Conservation (phyloP, 2,888 invertebrate genomes). For the Parnassius apollo region DNA sequence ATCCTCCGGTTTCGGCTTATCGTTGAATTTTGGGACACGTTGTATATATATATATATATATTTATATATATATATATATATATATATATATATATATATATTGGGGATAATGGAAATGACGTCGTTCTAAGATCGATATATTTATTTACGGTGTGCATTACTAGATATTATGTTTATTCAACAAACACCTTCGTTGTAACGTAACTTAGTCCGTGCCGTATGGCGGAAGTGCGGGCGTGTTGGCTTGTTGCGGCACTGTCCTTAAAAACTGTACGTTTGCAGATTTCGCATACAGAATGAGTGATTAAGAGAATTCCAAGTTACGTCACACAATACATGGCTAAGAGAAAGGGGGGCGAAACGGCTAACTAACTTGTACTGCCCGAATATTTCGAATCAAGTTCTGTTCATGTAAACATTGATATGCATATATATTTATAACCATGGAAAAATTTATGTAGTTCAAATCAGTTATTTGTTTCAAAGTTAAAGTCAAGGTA, state of each 20-base stretch:
- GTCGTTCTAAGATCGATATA: slow-evolving; percentile 31
- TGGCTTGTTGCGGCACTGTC: slow-evolving; percentile 45
- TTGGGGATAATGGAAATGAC: slow-evolving; percentile 41
- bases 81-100: too few species aligned
- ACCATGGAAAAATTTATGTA: background rate
- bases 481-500: background rate
- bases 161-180: slow-evolving; percentile 29
- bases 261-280: slow-evolving; percentile 51
- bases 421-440: background rate
- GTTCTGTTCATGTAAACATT: background rate
- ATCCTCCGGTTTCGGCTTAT: too few species aligned
- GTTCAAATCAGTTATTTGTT: background rate
- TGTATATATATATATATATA: too few species aligned
- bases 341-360: slow-evolving; percentile 50
- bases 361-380: slow-evolving; percentile 36
- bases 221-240: slow-evolving; percentile 40
- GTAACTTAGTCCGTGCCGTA: slow-evolving; percentile 14
- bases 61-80: too few species aligned
- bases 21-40: too few species aligned
- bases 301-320: slow-evolving; percentile 55
- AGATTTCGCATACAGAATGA: slow-evolving; percentile 59
- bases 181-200: slow-evolving; percentile 23
- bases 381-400: slow-evolving; percentile 25
- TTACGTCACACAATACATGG: slow-evolving; percentile 49
- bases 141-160: slow-evolving; percentile 9